A percentile compares a stretch with the other conserved stretches of the same genome.
Evolutionary conservation across 2,888 invertebrate species (phyloP).

Genomic region (Sylvicola cinctus): DNA sequence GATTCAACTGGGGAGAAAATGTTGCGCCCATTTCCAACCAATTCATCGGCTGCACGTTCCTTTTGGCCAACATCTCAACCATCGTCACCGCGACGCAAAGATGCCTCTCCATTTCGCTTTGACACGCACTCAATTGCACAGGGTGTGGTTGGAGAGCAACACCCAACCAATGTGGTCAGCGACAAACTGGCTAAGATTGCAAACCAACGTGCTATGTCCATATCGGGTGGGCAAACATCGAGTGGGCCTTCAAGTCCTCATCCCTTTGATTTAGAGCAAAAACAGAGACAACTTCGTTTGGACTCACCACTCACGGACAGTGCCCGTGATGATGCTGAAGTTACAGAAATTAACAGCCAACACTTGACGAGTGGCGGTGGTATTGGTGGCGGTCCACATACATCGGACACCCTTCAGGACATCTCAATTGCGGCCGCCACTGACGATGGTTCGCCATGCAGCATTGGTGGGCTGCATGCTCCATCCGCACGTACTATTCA

Average conservation of each 20-base stretch:
- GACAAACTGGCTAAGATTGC: not conserved
- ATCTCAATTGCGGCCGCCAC: constrained; percentile 12
- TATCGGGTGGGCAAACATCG: too few species aligned
- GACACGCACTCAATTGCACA: constrained; percentile 10
- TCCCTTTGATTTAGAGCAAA: not conserved
- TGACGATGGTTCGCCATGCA: constrained; percentile 30
- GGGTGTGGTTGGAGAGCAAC: not conserved
- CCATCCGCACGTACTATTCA: constrained; percentile 33
- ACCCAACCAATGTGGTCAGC: constrained; percentile 2
- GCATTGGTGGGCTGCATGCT: constrained; percentile 38
- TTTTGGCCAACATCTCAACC: constrained; percentile 35
- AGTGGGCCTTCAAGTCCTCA: too few species aligned
- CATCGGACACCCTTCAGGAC: constrained; percentile 8
- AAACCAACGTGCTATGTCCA: too few species aligned
- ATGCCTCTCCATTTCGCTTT: constrained; percentile 33
- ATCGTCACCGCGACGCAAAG: constrained; percentile 46
- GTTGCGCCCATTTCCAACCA: constrained; percentile 28
- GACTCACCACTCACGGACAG: constrained; percentile 8
- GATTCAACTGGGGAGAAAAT: constrained; percentile 20
- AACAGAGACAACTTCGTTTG: constrained; percentile 1
- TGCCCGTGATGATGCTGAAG: constrained; percentile 30
- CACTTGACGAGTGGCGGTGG: not conserved
- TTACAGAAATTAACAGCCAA: constrained; percentile 30
- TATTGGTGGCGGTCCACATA: constrained; percentile 5
- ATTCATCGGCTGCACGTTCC: constrained; percentile 45